These are phyloP conservation scores for Eupithecia inturbata DNA, from an alignment of 2,888 invertebrate species.

Conservation along the genomic window DNA sequence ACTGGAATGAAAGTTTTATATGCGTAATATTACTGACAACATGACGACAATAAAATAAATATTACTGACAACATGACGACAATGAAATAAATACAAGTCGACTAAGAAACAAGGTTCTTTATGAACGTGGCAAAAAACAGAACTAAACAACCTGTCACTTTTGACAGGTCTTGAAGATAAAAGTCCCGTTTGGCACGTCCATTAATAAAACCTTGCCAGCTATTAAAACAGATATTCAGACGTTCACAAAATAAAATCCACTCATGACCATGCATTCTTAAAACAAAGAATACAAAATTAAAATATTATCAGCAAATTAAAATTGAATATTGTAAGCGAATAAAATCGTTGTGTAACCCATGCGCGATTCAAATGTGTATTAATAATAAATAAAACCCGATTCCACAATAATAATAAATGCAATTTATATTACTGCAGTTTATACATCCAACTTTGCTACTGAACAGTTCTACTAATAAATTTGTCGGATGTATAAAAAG, in stretches of 20 bases:
- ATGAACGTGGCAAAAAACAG: not conserved
- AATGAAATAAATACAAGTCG: constrained; percentile 51
- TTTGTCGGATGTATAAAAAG: constrained; percentile 36
- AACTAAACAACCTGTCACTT: not conserved
- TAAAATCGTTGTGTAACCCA: constrained; percentile 73
- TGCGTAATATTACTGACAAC: constrained; percentile 66
- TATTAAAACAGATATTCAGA: not conserved
- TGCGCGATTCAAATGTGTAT: constrained; percentile 56
- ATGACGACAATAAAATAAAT: constrained; percentile 55
- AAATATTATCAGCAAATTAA: constrained; percentile 70
- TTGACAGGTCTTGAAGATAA: not conserved
- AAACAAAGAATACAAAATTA: constrained; percentile 55
- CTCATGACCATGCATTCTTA: constrained; percentile 62
- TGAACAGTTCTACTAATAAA: constrained; percentile 19
- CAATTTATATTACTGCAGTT: constrained; percentile 50
- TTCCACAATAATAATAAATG: constrained; percentile 73
- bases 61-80: constrained; percentile 49
- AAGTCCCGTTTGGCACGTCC: not conserved
- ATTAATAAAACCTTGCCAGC: not conserved
- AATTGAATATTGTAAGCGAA: constrained; percentile 68
- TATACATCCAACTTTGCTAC: constrained; percentile 42
- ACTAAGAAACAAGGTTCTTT: constrained; percentile 10
- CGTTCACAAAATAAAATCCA: constrained; percentile 55
- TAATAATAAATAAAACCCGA: constrained; percentile 54
- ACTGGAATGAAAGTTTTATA: constrained; percentile 79